These are phyloP conservation scores for Cephus spinipes DNA, from an alignment of 2,888 invertebrate species.

Conservation along the genomic window DNA sequence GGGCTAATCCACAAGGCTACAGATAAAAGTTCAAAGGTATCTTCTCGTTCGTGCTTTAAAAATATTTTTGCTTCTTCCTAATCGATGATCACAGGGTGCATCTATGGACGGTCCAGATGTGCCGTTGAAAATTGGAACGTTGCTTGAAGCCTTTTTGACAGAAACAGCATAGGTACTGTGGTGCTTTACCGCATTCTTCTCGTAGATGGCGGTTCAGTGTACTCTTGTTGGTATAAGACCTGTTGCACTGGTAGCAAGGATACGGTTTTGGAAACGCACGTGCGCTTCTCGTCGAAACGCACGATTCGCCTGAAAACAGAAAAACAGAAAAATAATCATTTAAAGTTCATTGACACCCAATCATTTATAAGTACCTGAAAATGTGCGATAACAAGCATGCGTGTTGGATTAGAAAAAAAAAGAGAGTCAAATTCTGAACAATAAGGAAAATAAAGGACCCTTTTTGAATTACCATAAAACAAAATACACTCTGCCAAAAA, in stretches of 20 bases:
- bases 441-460: background rate
- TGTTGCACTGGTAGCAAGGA: constrained; percentile 50
- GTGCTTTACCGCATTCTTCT: constrained; percentile 60
- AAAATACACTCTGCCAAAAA: constrained; percentile 8
- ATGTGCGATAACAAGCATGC: background rate
- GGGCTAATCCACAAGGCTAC: no score
- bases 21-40: no score
- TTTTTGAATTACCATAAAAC: background rate
- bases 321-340: no score
- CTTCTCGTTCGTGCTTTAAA: no score
- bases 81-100: constrained; percentile 30
- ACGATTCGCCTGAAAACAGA: background rate
- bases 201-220: constrained; percentile 68
- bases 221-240: constrained; percentile 71
- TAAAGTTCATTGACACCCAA: no score
- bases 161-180: constrained; percentile 55
- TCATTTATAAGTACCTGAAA: no score
- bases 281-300: background rate
- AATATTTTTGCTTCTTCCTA: no score
- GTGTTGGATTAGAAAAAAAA: constrained; percentile 21
- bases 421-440: constrained; percentile 6
- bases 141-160: constrained; percentile 57
- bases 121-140: constrained; percentile 54
- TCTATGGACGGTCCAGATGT: constrained; percentile 52
- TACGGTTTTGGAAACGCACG: constrained; percentile 25